Percentiles rank a stretch among this genome's conserved stretches.
Conservation (phyloP, 2,797 vertebrate species). For the Sebastes iracundus region DNA sequence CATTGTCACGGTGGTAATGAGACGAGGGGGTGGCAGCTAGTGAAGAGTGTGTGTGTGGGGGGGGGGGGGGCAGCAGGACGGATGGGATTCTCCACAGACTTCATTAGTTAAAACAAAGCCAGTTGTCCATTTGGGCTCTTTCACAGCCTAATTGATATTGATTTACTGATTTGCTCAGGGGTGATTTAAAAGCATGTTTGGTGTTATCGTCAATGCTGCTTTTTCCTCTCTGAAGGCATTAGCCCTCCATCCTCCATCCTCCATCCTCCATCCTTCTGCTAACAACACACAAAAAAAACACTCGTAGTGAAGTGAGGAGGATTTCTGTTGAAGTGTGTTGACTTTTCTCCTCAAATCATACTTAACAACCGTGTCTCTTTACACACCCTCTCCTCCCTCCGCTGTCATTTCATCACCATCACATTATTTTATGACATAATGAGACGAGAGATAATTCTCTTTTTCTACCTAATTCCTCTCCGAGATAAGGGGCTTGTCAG, state of each 20-base stretch:
- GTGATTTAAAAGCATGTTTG: conserved; percentile 80
- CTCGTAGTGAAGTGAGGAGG: not conserved
- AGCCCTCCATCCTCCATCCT: not conserved
- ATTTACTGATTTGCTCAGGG: conserved; percentile 77
- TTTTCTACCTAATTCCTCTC: conserved; percentile 58
- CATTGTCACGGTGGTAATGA: conserved; percentile 48
- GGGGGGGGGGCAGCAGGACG: conserved; percentile 3
- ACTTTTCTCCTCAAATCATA: conserved; percentile 7
- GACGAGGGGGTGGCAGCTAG: conserved; percentile 20
- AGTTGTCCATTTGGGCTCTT: conserved; percentile 79
- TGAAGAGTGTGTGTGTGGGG: not conserved
- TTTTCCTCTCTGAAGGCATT: conserved; percentile 27
- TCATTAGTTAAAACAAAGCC: conserved; percentile 85
- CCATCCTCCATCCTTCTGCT: conserved; percentile 18
- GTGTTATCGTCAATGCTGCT: conserved; percentile 60
- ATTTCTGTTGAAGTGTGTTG: not conserved
- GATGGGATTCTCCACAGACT: conserved; percentile 79
- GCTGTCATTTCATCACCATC: conserved; percentile 37
- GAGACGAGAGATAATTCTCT: conserved; percentile 43
- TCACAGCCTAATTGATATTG: conserved; percentile 83
- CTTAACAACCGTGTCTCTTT: conserved; percentile 12
- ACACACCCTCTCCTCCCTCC: conserved; percentile 8
- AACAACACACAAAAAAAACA: not conserved
- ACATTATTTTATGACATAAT: conserved; percentile 52
- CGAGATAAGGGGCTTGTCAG: conserved; percentile 22